Evolutionary conservation across 2,888 invertebrate species (phyloP), one percentile per base, ranked within the genome.

Genomic region (Drosophila mimica): DNA sequence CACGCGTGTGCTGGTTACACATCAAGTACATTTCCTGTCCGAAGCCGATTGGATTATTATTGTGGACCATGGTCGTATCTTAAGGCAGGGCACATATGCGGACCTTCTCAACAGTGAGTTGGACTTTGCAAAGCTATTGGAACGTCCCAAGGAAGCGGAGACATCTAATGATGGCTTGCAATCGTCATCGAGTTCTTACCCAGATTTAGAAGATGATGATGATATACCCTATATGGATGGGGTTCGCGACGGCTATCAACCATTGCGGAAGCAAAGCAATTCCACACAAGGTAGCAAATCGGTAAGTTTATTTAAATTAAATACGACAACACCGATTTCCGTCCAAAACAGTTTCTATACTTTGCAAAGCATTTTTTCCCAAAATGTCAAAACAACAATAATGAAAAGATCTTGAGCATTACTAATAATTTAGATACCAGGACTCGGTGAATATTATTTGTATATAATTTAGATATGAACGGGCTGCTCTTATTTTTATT

Each of bases 11-110:
- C 93, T 97, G 2, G 95, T 96, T 28, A 97, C 97, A 0, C 97
- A 97, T 93, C 97, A 97, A 91, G 93, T 97, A 13, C 97, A 97
- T 88, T 96, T 95, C 82, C 93, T 96, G 0, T 94, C 94, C 62
- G 93, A 94, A 71, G 95, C 95, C 3, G 95, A 95, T 92, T 93
- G 94, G 79, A 95, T 96, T 74, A 93, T 96, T 20, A 93, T 95
- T 60, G 92, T 96, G 43, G 94, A 95, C 77, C 94, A 95, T 82
- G 96, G 93, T 0, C 74, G 82, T 8, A 92, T 93, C 30, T 82
- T 91, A 8, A 82, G 91, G 0, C 93, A 93, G 74, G 95, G 95
- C 34, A 94, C 93, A 0, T 94, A 94, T 67, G 89, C 92, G 8
- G 94, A 95, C 40, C 90, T 95, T 6, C 90, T 93, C 28, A 93